These are phyloP conservation scores for Leptothorax acervorum DNA, from an alignment of 2,888 invertebrate species.

Conservation along the genomic window DNA sequence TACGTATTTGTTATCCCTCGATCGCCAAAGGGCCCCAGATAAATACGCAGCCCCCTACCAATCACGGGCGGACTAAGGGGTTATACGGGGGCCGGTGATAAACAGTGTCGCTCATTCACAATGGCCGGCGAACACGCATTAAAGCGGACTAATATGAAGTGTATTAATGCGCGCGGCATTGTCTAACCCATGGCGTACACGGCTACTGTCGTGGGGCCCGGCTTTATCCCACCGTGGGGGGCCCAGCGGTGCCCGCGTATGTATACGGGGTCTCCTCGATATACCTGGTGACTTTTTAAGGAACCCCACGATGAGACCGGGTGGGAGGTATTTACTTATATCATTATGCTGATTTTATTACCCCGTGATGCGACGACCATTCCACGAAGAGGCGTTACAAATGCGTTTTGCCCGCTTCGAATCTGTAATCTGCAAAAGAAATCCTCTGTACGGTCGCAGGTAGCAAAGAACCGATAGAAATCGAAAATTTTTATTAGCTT, in stretches of 20 bases:
- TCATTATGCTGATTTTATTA: constrained; percentile 56
- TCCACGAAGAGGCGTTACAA: constrained; percentile 37
- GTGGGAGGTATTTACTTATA: constrained; percentile 55
- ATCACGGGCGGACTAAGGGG: constrained; percentile 70
- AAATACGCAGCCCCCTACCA: constrained; percentile 81
- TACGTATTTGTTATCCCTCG: constrained; percentile 81
- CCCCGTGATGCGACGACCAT: constrained; percentile 33
- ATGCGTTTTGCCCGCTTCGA: constrained; percentile 36
- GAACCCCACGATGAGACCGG: constrained; percentile 62
- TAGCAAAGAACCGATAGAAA: constrained; percentile 9
- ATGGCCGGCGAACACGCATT: constrained; percentile 85
- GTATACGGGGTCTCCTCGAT: constrained; percentile 74
- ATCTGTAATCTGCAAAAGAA: constrained; percentile 12
- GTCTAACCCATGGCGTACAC: constrained; percentile 84
- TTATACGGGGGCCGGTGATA: constrained; percentile 84
- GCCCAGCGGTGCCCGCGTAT: constrained; percentile 77
- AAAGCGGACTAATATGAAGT: constrained; percentile 85
- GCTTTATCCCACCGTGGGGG: constrained; percentile 84
- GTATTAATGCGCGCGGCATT: constrained; percentile 85
- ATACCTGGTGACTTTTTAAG: constrained; percentile 80
- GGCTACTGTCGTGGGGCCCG: constrained; percentile 84
- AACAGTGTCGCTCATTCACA: constrained; percentile 86
- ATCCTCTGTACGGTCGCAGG: not conserved
- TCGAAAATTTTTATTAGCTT: constrained; percentile 28
- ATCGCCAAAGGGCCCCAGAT: constrained; percentile 79